Evolutionary conservation across 2,113 vertebrate species (phyloP), one percentile per base, ranked within the genome.

Genomic region (Saccopteryx bilineata): DNA sequence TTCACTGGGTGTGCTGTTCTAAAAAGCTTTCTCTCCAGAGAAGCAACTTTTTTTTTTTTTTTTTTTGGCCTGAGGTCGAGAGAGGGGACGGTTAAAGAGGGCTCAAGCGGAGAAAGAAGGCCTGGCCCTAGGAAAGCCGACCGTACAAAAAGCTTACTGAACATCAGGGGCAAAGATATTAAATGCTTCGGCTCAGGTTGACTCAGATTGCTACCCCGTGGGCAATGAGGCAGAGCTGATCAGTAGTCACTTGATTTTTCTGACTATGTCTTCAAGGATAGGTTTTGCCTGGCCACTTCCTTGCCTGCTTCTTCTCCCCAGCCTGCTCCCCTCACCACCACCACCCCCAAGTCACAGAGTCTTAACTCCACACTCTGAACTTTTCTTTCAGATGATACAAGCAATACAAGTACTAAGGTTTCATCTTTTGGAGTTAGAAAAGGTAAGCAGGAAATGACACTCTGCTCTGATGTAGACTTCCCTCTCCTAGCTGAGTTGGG

Each of bases 341-440:
- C 83, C 63, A 72, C 71, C 50, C 84, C 65, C 21, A 66, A 68
- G 26, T 94, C 79, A 79, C 94, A 65, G 92, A 91, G 17, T 31
- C 46, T 31, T 97, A 98, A 98, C 96, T 94, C 87, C 72, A 80
- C 80, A 48, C 91, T 98, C 93, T 90, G 90, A 98, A 98, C 97
- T 98, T 98, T 97, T 97, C 97, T 98, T 99, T 63, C 99, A 99
- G 99, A 99, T 99, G 99, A 99, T 99, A 97, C 99, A 99, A 99
- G 99, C 99, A 98, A 99, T 99, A 99, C 99, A 99, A 99, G 99
- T 99, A 98, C 99, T 99, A 99, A 99, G 99, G 98, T 99, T 99
- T 99, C 99, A 99, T 97, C 99, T 99, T 98, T 98, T 99, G 99
- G 99, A 99, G 98, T 99, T 99, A 99, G 99, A 99, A 99, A 99